These are phyloP conservation scores for Gerris buenoi DNA, from an alignment of 1,140 invertebrate genomes.

Conservation along the genomic window DNA sequence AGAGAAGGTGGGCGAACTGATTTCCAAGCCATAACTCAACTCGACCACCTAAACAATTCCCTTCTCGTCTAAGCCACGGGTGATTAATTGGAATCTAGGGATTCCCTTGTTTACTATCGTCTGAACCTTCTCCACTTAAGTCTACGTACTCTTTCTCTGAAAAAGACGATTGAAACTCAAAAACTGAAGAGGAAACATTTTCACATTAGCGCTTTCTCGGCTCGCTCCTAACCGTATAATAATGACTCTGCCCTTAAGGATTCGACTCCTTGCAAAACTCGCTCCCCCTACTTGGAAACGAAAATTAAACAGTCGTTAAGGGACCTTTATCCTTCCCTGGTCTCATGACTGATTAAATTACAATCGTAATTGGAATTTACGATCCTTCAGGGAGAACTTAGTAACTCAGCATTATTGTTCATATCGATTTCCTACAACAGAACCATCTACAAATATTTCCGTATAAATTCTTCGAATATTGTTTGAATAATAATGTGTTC, in stretches of 20 bases:
- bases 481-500: too few species aligned
- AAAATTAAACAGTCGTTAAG: not conserved
- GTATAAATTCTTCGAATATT: too few species aligned
- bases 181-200: not conserved
- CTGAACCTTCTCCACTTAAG: too few species aligned
- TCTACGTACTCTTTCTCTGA: too few species aligned
- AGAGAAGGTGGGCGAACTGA: not conserved
- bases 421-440: too few species aligned
- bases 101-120: not conserved
- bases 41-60: not conserved
- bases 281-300: not conserved
- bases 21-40: not conserved
- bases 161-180: not conserved
- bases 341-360: not conserved
- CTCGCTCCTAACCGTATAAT: not conserved
- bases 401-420: not conserved
- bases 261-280: not conserved
- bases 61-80: not conserved
- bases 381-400: not conserved
- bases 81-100: not conserved
- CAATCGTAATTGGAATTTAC: not conserved
- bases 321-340: not conserved
- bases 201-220: not conserved
- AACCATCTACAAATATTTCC: too few species aligned
- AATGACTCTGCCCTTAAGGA: not conserved